phyloP scores from a whole-genome alignment of 2,113 vertebrate species.

The Ciconia maguari region DNA sequence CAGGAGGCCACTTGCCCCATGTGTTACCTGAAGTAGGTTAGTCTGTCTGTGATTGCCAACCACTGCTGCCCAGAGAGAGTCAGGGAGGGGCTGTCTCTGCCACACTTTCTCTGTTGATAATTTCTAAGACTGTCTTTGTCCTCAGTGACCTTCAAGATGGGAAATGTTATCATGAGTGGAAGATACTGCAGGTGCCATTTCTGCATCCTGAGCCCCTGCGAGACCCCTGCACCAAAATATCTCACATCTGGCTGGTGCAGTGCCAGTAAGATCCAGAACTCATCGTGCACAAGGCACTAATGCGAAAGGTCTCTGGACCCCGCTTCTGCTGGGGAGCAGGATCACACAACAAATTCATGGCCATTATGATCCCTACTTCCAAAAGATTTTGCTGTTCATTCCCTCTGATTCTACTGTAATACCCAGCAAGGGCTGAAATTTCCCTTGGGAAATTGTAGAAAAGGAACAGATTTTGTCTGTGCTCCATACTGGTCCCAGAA shows the following conservation, averaged over 20 bases:
- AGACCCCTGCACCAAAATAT: neutral
- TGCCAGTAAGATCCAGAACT: neutral
- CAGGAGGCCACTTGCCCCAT: neutral
- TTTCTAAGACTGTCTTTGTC: neutral
- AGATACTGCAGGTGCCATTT: neutral
- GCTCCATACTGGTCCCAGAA: neutral
- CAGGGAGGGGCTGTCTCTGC: neutral
- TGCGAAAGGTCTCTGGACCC: neutral
- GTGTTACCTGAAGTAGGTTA: neutral
- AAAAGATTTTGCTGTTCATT: neutral
- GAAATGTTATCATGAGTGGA: neutral
- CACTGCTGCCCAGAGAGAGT: neutral
- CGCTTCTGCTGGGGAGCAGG: neutral
- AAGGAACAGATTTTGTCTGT: neutral
- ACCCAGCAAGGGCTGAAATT: neutral
- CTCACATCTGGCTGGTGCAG: neutral
- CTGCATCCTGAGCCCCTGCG: neutral
- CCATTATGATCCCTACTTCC: neutral
- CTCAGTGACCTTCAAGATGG: neutral
- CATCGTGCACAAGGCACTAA: fast-evolving
- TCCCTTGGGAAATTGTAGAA: neutral
- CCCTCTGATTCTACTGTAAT: neutral
- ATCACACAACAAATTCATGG: neutral
- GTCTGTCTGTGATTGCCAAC: neutral
- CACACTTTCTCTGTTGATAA: neutral